phyloP scores from a whole-genome alignment of 2,888 invertebrate species.

The Brachyopa scutellaris region DNA sequence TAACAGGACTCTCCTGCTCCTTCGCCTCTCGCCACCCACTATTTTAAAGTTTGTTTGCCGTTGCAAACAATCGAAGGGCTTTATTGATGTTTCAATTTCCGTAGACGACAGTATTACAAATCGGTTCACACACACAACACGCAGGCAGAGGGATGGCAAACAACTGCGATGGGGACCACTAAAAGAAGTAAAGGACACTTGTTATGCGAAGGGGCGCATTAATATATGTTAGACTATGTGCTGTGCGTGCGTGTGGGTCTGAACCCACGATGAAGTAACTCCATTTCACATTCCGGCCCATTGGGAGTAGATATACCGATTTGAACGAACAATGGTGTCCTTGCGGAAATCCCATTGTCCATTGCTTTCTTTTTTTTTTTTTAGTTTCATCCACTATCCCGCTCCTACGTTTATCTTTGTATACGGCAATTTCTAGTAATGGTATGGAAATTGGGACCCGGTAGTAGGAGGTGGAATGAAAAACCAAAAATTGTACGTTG shows the following conservation, averaged over 20 bases:
- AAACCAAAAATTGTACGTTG: constrained; percentile 47
- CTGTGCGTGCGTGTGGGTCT: too few relatives aligned
- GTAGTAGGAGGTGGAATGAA: constrained; percentile 32
- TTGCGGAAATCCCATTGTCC: constrained; percentile 63
- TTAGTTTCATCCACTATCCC: neutral
- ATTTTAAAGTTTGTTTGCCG: constrained; percentile 60
- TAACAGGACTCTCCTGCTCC: constrained; percentile 18
- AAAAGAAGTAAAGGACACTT: constrained; percentile 59
- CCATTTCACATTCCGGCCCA: neutral
- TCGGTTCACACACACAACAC: constrained; percentile 69
- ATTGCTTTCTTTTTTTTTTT: constrained; percentile 23
- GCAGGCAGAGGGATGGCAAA: constrained; percentile 14
- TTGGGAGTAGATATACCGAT: constrained; percentile 55
- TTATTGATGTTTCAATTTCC: constrained; percentile 77
- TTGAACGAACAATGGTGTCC: constrained; percentile 64
- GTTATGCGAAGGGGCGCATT: constrained; percentile 41
- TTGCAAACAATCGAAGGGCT: constrained; percentile 69
- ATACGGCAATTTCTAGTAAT: constrained; percentile 21
- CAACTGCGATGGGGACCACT: constrained; percentile 18
- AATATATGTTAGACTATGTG: constrained; percentile 28
- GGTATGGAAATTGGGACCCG: constrained; percentile 46
- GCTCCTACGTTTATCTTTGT: neutral
- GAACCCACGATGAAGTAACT: too few relatives aligned
- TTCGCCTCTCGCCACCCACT: neutral
- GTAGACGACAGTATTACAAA: constrained; percentile 76